phyloP scores from a whole-genome alignment of 2,797 vertebrate genomes.

The Coendou prehensilis region DNA sequence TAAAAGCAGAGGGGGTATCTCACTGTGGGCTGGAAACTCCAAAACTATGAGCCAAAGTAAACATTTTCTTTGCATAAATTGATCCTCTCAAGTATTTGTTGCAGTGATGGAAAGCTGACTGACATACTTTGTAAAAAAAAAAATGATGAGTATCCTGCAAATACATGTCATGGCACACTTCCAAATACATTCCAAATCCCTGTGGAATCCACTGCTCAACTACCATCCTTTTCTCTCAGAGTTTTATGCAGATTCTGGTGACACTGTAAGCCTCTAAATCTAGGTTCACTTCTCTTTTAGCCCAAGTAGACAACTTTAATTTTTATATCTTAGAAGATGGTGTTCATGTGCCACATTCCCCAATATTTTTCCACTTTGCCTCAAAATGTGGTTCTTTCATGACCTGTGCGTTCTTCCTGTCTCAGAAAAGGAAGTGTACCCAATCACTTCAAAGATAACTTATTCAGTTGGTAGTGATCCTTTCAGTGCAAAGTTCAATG shows the following conservation, averaged over 20 bases:
- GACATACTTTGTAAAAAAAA: not conserved
- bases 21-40: not conserved
- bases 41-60: not conserved
- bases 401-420: not conserved
- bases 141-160: not conserved
- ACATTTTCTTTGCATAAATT: not conserved
- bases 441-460: not conserved
- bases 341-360: not conserved
- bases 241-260: not conserved
- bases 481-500: not conserved
- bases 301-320: not conserved
- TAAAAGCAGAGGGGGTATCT: not conserved
- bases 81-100: not conserved
- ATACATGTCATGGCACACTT: not conserved
- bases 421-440: not conserved
- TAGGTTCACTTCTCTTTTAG: not conserved
- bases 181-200: not conserved
- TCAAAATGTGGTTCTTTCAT: not conserved
- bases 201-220: not conserved
- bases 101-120: not conserved
- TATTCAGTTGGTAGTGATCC: not conserved
- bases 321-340: not conserved
- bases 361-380: not conserved
- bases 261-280: not conserved
- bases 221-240: not conserved